A percentile compares a stretch with the other conserved stretches of the same genome.
These are phyloP conservation scores for Agriopis aurantiaria DNA, from an alignment of 2,888 invertebrate species.

Conservation along the genomic window DNA sequence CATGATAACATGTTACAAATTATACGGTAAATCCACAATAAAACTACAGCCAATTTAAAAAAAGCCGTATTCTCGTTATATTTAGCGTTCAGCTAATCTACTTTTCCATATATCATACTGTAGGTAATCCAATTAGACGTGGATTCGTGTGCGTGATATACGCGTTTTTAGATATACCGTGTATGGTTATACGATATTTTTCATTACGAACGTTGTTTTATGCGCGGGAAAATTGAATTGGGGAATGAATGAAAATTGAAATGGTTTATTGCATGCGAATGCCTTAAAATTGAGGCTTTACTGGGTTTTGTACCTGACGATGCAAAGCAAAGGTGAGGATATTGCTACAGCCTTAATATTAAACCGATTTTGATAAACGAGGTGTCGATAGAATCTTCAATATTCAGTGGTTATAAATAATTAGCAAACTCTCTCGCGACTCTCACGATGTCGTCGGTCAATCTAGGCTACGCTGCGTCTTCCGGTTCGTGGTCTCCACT, in stretches of 20 bases:
- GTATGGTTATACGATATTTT: constrained; percentile 12
- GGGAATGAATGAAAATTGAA: constrained; percentile 21
- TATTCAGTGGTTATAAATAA: too few relatives aligned
- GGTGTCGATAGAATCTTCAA: too few relatives aligned
- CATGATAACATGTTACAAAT: too few relatives aligned
- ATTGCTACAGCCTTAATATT: too few relatives aligned
- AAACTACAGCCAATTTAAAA: constrained; percentile 6
- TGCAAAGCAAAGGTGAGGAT: too few relatives aligned
- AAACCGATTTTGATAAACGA: too few relatives aligned
- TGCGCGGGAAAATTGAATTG: constrained; percentile 22
- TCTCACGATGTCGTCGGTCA: too few relatives aligned
- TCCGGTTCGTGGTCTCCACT: too few relatives aligned
- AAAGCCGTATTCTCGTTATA: constrained; percentile 13
- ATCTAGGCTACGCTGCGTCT: too few relatives aligned
- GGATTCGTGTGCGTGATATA: constrained; percentile 17
- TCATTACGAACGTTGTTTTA: constrained; percentile 29
- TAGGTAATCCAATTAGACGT: constrained; percentile 35
- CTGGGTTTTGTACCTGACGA: not conserved
- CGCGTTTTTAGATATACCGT: constrained; percentile 10
- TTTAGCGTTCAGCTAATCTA: constrained; percentile 31
- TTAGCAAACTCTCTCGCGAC: too few relatives aligned
- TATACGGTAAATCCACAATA: too few relatives aligned
- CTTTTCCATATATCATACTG: constrained; percentile 28
- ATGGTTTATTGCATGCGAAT: constrained; percentile 17
- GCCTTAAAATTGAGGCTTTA: not conserved